phyloP scores from a whole-genome alignment of 2,113 vertebrate species.

The Tenrec ecaudatus region DNA sequence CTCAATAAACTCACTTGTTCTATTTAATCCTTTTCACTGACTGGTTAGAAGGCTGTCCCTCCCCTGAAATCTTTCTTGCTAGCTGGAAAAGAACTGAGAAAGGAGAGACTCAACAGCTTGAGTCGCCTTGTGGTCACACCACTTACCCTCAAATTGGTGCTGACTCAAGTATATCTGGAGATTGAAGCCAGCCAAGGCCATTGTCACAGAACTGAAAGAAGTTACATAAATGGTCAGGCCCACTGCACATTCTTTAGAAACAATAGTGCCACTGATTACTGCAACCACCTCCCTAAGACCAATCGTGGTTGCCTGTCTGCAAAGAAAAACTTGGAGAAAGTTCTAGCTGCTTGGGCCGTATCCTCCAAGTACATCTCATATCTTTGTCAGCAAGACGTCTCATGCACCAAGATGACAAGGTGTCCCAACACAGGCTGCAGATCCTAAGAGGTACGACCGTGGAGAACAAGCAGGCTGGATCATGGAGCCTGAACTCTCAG shows the following conservation, averaged over 20 bases:
- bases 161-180: background rate
- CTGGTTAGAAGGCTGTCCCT: too few species aligned
- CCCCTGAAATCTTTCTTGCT: too few species aligned
- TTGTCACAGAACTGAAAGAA: background rate
- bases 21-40: too few species aligned
- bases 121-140: too few species aligned
- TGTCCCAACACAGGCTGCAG: background rate
- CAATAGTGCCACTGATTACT: fast-evolving
- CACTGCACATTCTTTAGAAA: background rate
- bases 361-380: background rate
- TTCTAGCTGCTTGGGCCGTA: background rate
- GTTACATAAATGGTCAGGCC: too few species aligned
- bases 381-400: background rate
- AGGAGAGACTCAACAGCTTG: too few species aligned
- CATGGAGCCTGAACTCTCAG: background rate
- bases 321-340: background rate
- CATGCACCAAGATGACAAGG: too few species aligned
- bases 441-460: fast-evolving
- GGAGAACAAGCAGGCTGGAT: background rate
- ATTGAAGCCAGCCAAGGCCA: background rate
- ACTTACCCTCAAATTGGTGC: background rate
- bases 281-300: background rate
- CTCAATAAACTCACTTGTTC: too few species aligned
- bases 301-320: background rate
- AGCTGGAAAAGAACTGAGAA: too few species aligned